Percentiles rank a stretch among this genome's conserved stretches.
phyloP scores from a whole-genome alignment of 2,113 vertebrate genomes.

The Acanthochromis polyacanthus region DNA sequence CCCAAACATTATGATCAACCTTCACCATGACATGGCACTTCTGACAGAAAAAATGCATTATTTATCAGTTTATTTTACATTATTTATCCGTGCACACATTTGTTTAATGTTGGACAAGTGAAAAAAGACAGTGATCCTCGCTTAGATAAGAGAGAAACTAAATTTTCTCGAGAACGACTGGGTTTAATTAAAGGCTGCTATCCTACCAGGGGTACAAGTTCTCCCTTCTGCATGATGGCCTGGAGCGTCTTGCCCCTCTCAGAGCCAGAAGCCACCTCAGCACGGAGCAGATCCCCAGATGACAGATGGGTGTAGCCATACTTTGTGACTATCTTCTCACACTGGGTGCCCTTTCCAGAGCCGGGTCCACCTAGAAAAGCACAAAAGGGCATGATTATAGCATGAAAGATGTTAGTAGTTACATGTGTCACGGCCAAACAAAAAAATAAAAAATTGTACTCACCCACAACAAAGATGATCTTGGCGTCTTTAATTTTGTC shows the following conservation, averaged over 20 bases:
- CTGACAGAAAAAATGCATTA: not conserved
- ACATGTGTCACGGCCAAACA: not conserved
- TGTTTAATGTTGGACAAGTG: not conserved
- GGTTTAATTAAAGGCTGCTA: not conserved
- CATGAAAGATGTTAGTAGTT: not conserved
- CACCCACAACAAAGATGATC: slow-evolving; percentile 99
- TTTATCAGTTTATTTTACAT: not conserved
- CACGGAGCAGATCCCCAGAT: slow-evolving; percentile 95
- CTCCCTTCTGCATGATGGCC: slow-evolving; percentile 98
- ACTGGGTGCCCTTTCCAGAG: slow-evolving; percentile 97
- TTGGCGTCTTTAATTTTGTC: slow-evolving; percentile 95
- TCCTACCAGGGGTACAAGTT: slow-evolving; percentile 96
- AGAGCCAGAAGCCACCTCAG: slow-evolving; percentile 92
- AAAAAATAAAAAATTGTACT: slow-evolving; percentile 83
- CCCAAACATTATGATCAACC: slow-evolving; percentile 13
- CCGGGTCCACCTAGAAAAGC: slow-evolving; percentile 91
- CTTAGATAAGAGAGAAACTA: too few species aligned
- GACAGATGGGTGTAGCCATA: slow-evolving; percentile 99
- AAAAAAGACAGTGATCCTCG: not conserved
- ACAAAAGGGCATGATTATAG: too few species aligned
- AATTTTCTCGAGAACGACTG: not conserved
- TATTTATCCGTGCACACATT: not conserved
- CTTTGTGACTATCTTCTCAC: slow-evolving; percentile 94
- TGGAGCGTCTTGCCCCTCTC: slow-evolving; percentile 94
- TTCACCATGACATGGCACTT: slow-evolving; percentile 7